Conservation (phyloP, 2,888 invertebrate genomes). For the Ceratothoa steindachneri region DNA sequence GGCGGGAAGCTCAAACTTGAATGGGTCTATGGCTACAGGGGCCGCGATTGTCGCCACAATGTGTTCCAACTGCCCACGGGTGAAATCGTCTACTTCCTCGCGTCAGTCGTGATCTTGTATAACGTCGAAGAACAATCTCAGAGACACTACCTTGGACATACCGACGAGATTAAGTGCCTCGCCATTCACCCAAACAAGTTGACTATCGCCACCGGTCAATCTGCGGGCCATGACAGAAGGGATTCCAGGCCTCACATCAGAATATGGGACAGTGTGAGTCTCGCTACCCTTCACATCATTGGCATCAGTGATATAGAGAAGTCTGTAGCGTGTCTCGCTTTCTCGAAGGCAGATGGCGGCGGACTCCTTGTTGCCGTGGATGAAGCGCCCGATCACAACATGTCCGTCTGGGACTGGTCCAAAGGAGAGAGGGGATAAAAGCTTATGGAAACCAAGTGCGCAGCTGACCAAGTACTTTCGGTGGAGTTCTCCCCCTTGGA, state of each 20-base stretch:
- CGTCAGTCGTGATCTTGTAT: slow-evolving; percentile 84
- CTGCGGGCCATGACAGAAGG: slow-evolving; percentile 74
- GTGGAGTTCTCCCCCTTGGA: slow-evolving; percentile 89
- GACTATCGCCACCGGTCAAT: slow-evolving; percentile 83
- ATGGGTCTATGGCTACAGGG: slow-evolving; percentile 74
- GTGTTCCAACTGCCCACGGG: slow-evolving; percentile 82
- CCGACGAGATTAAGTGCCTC: slow-evolving; percentile 87
- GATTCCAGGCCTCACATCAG: slow-evolving; percentile 85
- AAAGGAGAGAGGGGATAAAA: slow-evolving; percentile 63
- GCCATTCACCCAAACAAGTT: slow-evolving; percentile 87
- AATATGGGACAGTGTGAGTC: slow-evolving; percentile 88
- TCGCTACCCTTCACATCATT: slow-evolving; percentile 77
- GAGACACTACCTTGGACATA: slow-evolving; percentile 87
- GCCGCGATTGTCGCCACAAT: slow-evolving; percentile 85
- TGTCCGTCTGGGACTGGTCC: slow-evolving; percentile 93
- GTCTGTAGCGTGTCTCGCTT: slow-evolving; percentile 77
- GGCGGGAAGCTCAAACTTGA: slow-evolving; percentile 76
- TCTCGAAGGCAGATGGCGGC: slow-evolving; percentile 85
- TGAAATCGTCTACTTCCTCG: slow-evolving; percentile 89
- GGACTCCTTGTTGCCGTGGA: slow-evolving; percentile 75
- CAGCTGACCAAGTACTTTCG: slow-evolving; percentile 83
- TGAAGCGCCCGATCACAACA: slow-evolving; percentile 73
- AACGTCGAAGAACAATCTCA: slow-evolving; percentile 87
- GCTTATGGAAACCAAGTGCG: slow-evolving; percentile 88
- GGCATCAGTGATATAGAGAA: slow-evolving; percentile 81